A percentile compares a stretch with the other conserved stretches of the same genome.
Conservation (phyloP, 2,888 invertebrate species). For the Selenia dentaria region DNA sequence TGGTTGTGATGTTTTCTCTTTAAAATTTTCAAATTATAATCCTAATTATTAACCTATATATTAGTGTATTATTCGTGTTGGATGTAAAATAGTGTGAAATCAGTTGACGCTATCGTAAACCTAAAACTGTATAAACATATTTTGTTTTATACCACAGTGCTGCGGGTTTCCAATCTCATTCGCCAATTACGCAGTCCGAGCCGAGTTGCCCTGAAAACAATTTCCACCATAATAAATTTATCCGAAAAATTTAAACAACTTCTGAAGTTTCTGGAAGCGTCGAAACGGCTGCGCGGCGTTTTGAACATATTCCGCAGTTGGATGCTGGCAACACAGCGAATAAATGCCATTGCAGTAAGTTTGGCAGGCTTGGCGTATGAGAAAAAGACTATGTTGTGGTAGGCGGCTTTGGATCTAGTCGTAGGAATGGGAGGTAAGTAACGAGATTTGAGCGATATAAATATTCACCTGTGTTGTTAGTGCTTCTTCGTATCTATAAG, state of each 20-base stretch:
- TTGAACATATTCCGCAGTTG: conserved; percentile 33
- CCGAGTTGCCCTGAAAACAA: conserved; percentile 32
- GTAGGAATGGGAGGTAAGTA: not conserved
- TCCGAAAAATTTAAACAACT: conserved; percentile 47
- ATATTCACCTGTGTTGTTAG: no score
- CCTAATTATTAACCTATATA: no score
- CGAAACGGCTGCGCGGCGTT: conserved; percentile 30
- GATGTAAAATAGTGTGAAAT: no score
- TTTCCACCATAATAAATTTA: conserved; percentile 32
- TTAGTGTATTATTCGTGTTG: no score
- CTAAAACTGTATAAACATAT: no score
- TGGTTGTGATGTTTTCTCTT: no score
- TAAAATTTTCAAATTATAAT: no score
- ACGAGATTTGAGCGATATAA: conserved; percentile 8
- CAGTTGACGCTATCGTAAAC: no score
- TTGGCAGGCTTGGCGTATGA: conserved; percentile 52
- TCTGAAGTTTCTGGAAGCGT: conserved; percentile 34
- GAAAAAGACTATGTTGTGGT: conserved; percentile 55
- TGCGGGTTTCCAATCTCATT: no score
- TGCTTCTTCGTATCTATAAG: no score
- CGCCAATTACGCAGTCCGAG: conserved; percentile 13
- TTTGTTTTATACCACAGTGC: no score
- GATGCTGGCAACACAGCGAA: conserved; percentile 19
- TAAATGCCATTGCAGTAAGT: conserved; percentile 42
- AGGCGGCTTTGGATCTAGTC: conserved; percentile 30